Percentiles rank a stretch among this genome's conserved stretches.
These are phyloP conservation scores for Agonum fuliginosum DNA, from an alignment of 2,888 invertebrate species.

Conservation along the genomic window DNA sequence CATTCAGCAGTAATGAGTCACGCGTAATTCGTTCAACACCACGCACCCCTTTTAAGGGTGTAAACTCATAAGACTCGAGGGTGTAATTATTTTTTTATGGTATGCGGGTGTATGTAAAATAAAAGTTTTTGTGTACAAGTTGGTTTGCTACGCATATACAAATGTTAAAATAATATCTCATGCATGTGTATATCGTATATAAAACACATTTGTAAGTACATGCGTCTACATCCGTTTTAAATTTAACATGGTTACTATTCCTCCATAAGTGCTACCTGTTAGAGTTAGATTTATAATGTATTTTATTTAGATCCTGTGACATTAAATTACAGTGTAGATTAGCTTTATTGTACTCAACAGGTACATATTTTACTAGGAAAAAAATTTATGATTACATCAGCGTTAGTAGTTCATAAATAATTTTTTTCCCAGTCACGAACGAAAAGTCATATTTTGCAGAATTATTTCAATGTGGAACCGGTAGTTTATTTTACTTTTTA, in stretches of 20 bases:
- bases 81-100: conserved; percentile 39
- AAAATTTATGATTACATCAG: no score
- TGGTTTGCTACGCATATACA: neutral
- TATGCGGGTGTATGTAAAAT: conserved; percentile 2
- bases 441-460: no score
- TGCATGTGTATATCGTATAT: conserved; percentile 11
- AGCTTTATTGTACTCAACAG: no score
- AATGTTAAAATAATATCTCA: conserved; percentile 28
- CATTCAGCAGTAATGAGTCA: conserved; percentile 12
- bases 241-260: conserved; percentile 14
- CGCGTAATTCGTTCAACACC: neutral
- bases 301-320: no score
- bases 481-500: no score
- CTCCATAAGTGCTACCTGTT: conserved; percentile 23
- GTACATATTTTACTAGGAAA: no score
- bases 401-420: no score
- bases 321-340: no score
- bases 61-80: conserved; percentile 32
- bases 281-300: conserved; percentile 32
- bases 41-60: conserved; percentile 13
- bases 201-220: conserved; percentile 4
- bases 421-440: no score
- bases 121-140: neutral
- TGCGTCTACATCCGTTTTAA: neutral
- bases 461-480: no score